Evolutionary conservation across 2,888 invertebrate genomes (phyloP), one percentile per base, ranked within the genome.

Genomic region (Callyntrura sp.): DNA sequence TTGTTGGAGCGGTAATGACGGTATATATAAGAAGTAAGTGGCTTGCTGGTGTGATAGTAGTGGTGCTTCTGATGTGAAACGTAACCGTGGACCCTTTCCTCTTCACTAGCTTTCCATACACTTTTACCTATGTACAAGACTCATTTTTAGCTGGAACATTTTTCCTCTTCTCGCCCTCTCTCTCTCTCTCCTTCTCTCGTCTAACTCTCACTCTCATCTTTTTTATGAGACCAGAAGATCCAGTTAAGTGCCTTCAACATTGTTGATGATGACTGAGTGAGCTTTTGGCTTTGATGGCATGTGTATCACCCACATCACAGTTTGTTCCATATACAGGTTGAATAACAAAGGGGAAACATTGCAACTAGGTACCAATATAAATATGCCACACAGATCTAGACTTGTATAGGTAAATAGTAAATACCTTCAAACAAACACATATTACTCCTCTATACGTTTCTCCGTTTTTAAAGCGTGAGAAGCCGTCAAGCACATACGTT

Each of bases 281-380:
- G 88, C 88, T 88, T 90, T 84, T 90, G 90, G 78, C 87, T 90
- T 88, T 88, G 90, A 88, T 88, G 87, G 88, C 73, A 79, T 90
- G 73, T 90, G 73, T 86, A 76, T 84, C 84, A 55, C 57, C 76
- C 23, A 76, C 60, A 70, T 35, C 55, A 25, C 45, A 28, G 62
- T 25, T 51, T 76, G 28, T 11, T 28, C 62, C 12, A 70, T 35
- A 20, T 70, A 70, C 35, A 35, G 35, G 43, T 43, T 70, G 35
- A 35, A 2, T 35, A 35, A 35, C 35, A 6, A 35, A 35, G 35
- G 35, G 35, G 23, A 23, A 35, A 65, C n/a, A 14, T 2, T 51
- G 9, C n/a, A 70, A 70, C 43, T 43, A 65, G n/a, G n/a, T n/a
- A n/a, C n/a, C 65, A 65, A 1, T 25, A 28, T 65, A 68, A 6